Conservation (phyloP, 1,140 invertebrate species). For the Lithobius niger region DNA sequence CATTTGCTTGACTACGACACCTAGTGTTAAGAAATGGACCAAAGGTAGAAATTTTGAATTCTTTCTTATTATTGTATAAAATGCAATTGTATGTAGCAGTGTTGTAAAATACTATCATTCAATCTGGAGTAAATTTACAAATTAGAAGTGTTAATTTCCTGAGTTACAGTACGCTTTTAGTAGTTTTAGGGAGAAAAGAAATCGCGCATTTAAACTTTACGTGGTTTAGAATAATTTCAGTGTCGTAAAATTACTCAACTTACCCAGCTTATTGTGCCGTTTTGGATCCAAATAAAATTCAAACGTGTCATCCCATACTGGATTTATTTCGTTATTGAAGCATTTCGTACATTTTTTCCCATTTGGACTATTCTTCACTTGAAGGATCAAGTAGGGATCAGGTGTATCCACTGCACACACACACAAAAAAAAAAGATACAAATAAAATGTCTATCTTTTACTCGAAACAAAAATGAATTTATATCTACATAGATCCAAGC, state of each 20-base stretch:
- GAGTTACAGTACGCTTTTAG: background rate
- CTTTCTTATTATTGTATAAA: background rate
- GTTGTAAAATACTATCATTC: background rate
- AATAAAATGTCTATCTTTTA: background rate
- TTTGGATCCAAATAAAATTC: conserved; percentile 30
- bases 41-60: too few relatives aligned
- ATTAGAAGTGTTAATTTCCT: background rate
- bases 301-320: conserved; percentile 35
- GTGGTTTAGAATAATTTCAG: background rate
- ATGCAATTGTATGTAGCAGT: background rate
- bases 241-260: background rate
- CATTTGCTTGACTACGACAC: too few relatives aligned
- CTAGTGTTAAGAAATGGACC: too few relatives aligned
- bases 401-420: conserved; percentile 33
- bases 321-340: conserved; percentile 31
- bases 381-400: conserved; percentile 34
- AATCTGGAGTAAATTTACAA: background rate
- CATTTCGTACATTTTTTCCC: conserved; percentile 28
- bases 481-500: background rate
- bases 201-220: too few relatives aligned
- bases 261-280: conserved; percentile 7
- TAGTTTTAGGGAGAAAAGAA: background rate
- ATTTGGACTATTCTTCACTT: conserved; percentile 31
- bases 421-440: background rate
- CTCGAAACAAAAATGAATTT: background rate